Conservation (phyloP, 2,888 invertebrate species). For the Macrophya annulata region DNA sequence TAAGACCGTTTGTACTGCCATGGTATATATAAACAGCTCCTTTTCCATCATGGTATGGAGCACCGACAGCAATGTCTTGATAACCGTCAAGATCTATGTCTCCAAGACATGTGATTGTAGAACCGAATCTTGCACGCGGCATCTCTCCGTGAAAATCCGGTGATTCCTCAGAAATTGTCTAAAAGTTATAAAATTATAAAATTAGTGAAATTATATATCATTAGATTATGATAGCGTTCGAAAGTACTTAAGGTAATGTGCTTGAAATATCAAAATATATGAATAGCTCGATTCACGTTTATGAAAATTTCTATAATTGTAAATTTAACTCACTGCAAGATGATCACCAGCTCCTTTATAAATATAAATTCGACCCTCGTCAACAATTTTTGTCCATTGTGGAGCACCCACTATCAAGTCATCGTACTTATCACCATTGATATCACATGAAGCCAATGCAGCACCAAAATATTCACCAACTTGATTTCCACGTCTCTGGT, state of each 20-base stretch:
- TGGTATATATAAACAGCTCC: slow-evolving; percentile 74
- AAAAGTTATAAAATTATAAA: background rate
- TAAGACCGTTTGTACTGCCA: slow-evolving; percentile 68
- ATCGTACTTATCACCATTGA: slow-evolving; percentile 83
- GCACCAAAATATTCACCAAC: slow-evolving; percentile 86
- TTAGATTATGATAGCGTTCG: background rate
- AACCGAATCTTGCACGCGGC: slow-evolving; percentile 82
- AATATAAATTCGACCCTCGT: slow-evolving; percentile 80
- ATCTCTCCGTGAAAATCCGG: slow-evolving; percentile 75
- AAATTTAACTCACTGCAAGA: slow-evolving; percentile 63
- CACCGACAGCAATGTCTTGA: slow-evolving; percentile 74
- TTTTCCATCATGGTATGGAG: slow-evolving; percentile 68
- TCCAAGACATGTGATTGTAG: slow-evolving; percentile 81
- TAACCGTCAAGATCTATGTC: slow-evolving; percentile 84
- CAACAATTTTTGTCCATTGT: slow-evolving; percentile 66
- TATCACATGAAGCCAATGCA: slow-evolving; percentile 83
- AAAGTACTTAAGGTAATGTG: background rate
- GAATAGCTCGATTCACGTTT: background rate
- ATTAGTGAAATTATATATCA: background rate
- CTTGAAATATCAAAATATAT: background rate
- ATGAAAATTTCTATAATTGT: background rate
- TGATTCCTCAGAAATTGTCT: slow-evolving; percentile 58
- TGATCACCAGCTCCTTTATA: slow-evolving; percentile 73
- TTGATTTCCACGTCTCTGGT: slow-evolving; percentile 76
- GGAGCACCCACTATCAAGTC: slow-evolving; percentile 87